phyloP scores from a whole-genome alignment of 2,888 invertebrate genomes.

The Coelopa pilipes region DNA sequence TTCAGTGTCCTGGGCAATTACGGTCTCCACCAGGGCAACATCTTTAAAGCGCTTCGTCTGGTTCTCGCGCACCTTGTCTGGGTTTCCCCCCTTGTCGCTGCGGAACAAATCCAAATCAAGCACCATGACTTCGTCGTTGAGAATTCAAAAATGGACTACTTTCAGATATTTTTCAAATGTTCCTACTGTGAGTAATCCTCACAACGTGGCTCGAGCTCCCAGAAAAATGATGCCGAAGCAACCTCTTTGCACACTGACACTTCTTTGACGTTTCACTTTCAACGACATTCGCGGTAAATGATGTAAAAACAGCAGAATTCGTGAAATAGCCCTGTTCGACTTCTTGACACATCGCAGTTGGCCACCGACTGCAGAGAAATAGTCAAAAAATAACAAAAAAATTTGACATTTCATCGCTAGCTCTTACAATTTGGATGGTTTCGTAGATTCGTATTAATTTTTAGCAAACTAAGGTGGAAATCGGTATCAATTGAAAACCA shows the following conservation, averaged over 20 bases:
- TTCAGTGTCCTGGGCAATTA: constrained; percentile 86
- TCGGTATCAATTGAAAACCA: neutral
- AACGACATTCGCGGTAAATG: neutral
- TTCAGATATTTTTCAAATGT: neutral
- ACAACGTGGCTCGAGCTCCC: constrained; percentile 2
- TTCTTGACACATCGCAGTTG: too few relatives aligned
- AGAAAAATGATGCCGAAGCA: constrained; percentile 1
- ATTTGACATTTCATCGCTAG: too few relatives aligned
- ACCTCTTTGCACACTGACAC: neutral
- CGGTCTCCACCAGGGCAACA: constrained; percentile 88
- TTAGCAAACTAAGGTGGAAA: too few relatives aligned
- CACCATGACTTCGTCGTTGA: constrained; percentile 90
- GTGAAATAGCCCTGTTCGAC: neutral
- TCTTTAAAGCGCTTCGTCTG: constrained; percentile 95
- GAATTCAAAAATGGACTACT: constrained; percentile 19
- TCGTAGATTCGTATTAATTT: too few relatives aligned
- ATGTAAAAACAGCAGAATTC: neutral
- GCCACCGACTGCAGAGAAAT: too few relatives aligned
- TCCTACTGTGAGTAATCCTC: neutral
- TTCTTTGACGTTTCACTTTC: neutral
- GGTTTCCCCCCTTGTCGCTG: constrained; percentile 93
- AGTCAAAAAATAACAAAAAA: too few relatives aligned
- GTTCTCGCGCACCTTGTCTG: constrained; percentile 89
- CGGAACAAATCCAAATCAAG: constrained; percentile 97
- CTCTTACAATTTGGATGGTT: too few relatives aligned